Evolutionary conservation across 2,888 invertebrate species (phyloP), one percentile per base, ranked within the genome.

Genomic region (Meganola albula): DNA sequence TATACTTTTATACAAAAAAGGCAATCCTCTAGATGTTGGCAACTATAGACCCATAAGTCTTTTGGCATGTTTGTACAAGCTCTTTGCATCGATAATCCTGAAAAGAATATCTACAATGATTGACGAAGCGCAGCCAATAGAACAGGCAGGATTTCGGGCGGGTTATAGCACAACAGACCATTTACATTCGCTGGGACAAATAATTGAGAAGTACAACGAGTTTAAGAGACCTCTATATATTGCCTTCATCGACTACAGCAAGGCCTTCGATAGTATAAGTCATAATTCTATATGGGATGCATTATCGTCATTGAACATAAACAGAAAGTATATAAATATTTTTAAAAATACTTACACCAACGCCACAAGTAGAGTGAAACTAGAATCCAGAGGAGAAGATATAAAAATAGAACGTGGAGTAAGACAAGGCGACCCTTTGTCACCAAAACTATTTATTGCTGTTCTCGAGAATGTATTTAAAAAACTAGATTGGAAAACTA

Each of bases 161-260:
- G 27, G 38, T 3, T 36, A 21, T 12, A 36, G 38, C 6, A 40
- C 44, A 1, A 23, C 34, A 2, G 44, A 44, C 12, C 40, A 44
- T 9, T 35, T 33, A 10, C 31, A 39, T 14, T 22, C 34, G 1
- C 11, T 33, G 6, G 38, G 31, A 24, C 20, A 22, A n/a, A 9
- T 34, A 3, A 34, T 39, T 1, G 31, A 34, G 16, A 31, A 31
- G 18, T 34, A 31, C 22, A 20, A 34, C 10, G 30, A 33, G 13
- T 13, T 6, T 1, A 11, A 31, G 7, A 31, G 20, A 10, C 11
- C 16, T n/a, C 31, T 36, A 4, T 36, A 28, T 10, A 10, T 36
- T 7, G 24, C 23, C 2, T 35, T 11, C 10, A 25, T 36, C 1
- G 31, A 36, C 10, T 36, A 31, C 14, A 8, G 31, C 11, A 36